Percentiles rank a stretch among this genome's conserved stretches.
These are phyloP conservation scores for Drosophila rubida DNA, from an alignment of 2,888 invertebrate genomes.

Conservation along the genomic window DNA sequence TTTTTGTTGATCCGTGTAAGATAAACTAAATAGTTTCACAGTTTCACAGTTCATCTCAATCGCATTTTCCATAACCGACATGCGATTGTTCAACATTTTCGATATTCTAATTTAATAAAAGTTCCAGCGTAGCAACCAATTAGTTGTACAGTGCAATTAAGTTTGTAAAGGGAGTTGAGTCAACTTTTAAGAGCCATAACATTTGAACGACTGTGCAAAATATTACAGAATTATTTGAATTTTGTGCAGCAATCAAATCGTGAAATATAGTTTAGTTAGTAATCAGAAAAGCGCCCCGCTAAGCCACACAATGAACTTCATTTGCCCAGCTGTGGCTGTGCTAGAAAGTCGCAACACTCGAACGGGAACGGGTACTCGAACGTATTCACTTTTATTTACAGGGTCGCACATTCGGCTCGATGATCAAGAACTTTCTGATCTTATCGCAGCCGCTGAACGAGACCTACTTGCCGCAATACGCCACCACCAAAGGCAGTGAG, in stretches of 20 bases:
- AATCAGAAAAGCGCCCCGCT: background rate
- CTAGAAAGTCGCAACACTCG: background rate
- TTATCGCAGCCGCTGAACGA: conserved; percentile 88
- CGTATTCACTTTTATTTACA: conserved; percentile 82
- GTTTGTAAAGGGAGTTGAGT: too few species aligned
- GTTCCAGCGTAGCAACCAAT: too few species aligned
- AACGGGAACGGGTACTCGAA: background rate
- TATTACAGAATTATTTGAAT: background rate
- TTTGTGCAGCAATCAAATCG: background rate
- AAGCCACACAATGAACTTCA: conserved; percentile 1
- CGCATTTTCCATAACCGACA: too few species aligned
- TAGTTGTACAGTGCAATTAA: too few species aligned
- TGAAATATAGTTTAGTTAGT: background rate
- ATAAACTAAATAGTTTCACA: too few species aligned
- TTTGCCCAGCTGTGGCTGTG: conserved; percentile 16
- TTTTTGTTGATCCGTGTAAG: too few species aligned
- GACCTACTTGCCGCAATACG: conserved; percentile 89
- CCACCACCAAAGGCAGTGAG: conserved; percentile 88
- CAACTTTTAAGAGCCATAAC: background rate
- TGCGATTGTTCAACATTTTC: too few species aligned
- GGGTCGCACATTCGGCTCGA: conserved; percentile 91
- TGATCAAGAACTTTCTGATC: conserved; percentile 90
- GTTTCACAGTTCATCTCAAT: too few species aligned
- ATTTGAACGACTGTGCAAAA: background rate
- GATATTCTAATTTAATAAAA: too few species aligned